Conservation (phyloP, 2,797 vertebrate species). For the Euphonia xanthogaster region DNA sequence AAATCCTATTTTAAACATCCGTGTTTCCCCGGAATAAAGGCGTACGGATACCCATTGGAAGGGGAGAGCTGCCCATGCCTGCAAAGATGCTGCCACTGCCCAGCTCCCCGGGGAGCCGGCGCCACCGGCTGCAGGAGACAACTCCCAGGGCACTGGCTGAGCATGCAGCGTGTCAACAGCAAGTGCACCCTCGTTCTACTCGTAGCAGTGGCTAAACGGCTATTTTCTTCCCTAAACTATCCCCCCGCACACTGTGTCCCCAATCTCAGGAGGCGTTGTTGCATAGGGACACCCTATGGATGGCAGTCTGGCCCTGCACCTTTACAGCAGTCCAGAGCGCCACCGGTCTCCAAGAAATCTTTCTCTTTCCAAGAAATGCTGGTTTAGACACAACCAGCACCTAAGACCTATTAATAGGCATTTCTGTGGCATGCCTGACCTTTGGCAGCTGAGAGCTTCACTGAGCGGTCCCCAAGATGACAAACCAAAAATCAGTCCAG, state of each 20-base stretch:
- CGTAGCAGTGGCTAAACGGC: rapidly evolving
- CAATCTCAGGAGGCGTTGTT: background rate
- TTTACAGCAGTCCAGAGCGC: background rate
- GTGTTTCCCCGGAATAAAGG: constrained; percentile 49
- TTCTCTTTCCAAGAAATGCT: background rate
- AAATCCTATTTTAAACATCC: constrained; percentile 74
- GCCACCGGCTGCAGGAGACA: background rate
- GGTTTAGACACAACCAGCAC: background rate
- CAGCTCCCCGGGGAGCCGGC: background rate
- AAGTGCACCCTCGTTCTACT: background rate
- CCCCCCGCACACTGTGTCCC: rapidly evolving
- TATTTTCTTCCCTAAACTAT: background rate
- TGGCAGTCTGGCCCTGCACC: background rate
- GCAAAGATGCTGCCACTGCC: background rate
- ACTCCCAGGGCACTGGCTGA: background rate
- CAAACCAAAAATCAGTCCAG: background rate
- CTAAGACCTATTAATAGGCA: background rate
- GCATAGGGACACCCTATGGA: background rate
- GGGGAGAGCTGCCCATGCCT: background rate
- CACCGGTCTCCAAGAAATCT: rapidly evolving
- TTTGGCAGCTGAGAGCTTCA: background rate
- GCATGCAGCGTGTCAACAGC: rapidly evolving
- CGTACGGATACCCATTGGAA: background rate
- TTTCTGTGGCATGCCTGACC: background rate
- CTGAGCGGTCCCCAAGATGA: background rate